Conservation (phyloP, 2,888 invertebrate genomes). For the Lutraria lutraria region DNA sequence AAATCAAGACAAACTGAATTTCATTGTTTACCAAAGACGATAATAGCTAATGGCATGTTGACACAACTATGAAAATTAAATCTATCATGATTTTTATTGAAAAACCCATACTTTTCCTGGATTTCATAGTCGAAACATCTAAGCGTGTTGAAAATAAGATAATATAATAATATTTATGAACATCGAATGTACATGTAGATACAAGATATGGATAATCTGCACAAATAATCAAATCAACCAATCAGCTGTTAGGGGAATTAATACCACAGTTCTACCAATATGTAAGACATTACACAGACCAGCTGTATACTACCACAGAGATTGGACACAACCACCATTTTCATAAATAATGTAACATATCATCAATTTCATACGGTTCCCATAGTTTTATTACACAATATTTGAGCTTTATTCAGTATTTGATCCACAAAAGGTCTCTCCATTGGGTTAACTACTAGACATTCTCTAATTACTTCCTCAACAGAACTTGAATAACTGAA, state of each 20-base stretch:
- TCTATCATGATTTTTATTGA: too few relatives aligned
- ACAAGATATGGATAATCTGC: not conserved
- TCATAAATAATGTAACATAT: not conserved
- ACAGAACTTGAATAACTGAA: constrained; percentile 89
- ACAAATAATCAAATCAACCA: not conserved
- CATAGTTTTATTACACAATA: constrained; percentile 40
- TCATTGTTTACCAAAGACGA: too few relatives aligned
- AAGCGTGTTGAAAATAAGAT: too few relatives aligned
- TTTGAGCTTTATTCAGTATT: constrained; percentile 59
- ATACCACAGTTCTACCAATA: not conserved
- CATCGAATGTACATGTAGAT: not conserved
- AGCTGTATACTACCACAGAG: not conserved
- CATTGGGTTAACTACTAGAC: constrained; percentile 92
- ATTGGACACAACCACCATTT: not conserved
- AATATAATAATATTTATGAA: not conserved
- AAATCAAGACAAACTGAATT: too few relatives aligned
- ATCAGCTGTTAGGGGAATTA: not conserved
- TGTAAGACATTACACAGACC: not conserved
- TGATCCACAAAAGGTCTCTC: constrained; percentile 92
- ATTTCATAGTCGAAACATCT: too few relatives aligned
- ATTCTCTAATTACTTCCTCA: constrained; percentile 90
- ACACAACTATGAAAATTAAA: too few relatives aligned
- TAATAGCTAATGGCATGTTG: too few relatives aligned
- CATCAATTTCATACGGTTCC: constrained; percentile 21
- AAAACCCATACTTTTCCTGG: too few relatives aligned